A percentile compares a stretch with the other conserved stretches of the same genome.
These are phyloP conservation scores for Strix uralensis DNA, from an alignment of 2,113 vertebrate genomes.

Conservation along the genomic window DNA sequence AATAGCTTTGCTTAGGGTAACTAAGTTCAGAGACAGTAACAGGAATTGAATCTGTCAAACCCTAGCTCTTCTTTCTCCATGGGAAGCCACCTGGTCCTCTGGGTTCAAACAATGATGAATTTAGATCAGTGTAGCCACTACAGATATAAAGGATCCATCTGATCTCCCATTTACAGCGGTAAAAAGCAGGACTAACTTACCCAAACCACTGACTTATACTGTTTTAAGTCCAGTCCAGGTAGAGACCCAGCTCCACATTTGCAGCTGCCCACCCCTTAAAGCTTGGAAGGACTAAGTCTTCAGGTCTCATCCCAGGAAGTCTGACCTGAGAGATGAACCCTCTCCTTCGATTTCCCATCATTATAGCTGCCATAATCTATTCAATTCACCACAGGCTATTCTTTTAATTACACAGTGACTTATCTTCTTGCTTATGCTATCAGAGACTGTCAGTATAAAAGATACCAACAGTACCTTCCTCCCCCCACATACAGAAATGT, in stretches of 20 bases:
- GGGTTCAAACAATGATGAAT: background rate
- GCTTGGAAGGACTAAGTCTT: background rate
- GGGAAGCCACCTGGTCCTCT: background rate
- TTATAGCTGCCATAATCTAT: background rate
- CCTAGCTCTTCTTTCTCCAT: background rate
- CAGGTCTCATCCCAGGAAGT: background rate
- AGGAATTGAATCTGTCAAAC: background rate
- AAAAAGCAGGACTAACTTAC: background rate
- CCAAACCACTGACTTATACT: background rate
- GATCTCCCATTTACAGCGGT: background rate
- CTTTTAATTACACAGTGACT: background rate
- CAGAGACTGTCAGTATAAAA: background rate
- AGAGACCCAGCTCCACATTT: background rate
- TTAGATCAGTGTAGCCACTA: background rate
- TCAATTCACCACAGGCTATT: background rate
- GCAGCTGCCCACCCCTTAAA: background rate
- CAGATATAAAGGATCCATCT: background rate
- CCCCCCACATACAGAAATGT: rapidly evolving
- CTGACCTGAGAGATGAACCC: background rate
- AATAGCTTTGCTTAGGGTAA: background rate
- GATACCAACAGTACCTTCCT: background rate
- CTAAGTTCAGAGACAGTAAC: background rate
- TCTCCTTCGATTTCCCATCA: background rate
- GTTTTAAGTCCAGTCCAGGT: background rate
- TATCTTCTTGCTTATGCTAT: background rate